Percentiles rank a stretch among this genome's conserved stretches.
Evolutionary conservation across 2,797 vertebrate species (phyloP).

Genomic region (Paratrypauchen microcephalus): DNA sequence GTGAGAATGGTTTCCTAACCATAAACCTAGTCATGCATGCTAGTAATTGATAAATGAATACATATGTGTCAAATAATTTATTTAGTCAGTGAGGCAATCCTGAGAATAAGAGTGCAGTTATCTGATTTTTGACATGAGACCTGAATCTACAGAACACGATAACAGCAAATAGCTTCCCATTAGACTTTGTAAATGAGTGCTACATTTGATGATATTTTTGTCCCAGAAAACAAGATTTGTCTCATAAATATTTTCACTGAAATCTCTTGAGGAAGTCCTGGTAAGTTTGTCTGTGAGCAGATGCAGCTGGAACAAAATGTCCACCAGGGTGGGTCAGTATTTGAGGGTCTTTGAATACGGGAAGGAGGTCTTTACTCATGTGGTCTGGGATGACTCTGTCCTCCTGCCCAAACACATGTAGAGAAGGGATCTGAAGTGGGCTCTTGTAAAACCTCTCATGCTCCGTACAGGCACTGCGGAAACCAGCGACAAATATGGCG

Average conservation of each 20-base stretch:
- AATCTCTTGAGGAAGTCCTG: slow-evolving; percentile 85
- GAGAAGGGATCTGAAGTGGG: slow-evolving; percentile 78
- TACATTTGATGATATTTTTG: slow-evolving; percentile 20
- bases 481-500: slow-evolving; percentile 86
- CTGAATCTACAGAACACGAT: slow-evolving; percentile 17
- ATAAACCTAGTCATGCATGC: neutral
- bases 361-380: slow-evolving; percentile 85
- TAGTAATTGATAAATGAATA: slow-evolving; percentile 10
- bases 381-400: slow-evolving; percentile 85
- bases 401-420: slow-evolving; percentile 87
- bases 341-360: slow-evolving; percentile 74
- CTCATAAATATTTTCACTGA: slow-evolving; percentile 38
- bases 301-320: slow-evolving; percentile 87
- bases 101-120: slow-evolving; percentile 35
- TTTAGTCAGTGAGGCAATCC: slow-evolving; percentile 34
- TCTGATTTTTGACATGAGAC: neutral
- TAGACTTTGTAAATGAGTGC: neutral
- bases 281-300: slow-evolving; percentile 83
- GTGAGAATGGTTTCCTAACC: neutral
- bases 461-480: slow-evolving; percentile 77
- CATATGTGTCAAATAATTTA: slow-evolving; percentile 29
- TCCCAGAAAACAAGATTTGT: neutral
- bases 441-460: slow-evolving; percentile 52
- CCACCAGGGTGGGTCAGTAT: slow-evolving; percentile 85
- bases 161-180: slow-evolving; percentile 1